Evolutionary conservation across 37 sponge, comb jelly and placozoan species (phyloP), one percentile per base, ranked within the genome.

Genomic region (Aplysina aerophoba): DNA sequence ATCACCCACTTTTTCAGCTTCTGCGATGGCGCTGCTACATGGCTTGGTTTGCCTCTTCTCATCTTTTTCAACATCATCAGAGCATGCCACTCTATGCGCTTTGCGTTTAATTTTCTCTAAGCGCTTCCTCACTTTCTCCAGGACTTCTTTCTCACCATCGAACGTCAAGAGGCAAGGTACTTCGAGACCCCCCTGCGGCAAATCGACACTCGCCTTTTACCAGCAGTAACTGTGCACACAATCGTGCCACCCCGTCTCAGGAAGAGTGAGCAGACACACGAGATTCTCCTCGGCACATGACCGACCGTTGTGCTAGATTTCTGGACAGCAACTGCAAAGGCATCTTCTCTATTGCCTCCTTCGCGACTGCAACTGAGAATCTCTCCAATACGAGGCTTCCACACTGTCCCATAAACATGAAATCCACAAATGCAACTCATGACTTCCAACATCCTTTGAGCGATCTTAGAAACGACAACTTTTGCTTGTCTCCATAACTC

Each of bases 111-210:
- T 65, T 16, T 65, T 30, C 27, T 16, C 22, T 19, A 73, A 31
- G 20, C 35, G 20, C 38, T 73, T 33, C 38, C 4, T 69, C 2
- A 72, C 50, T 27, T 71, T 44, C 28, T 69, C n/a, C 61, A 53
- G 15, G 20, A 31, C 21, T 24, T 40, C 60, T 72, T 84, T 58
- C 44, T 59, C 13, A 15, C 44, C 81, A 15, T 15, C 1, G 68
- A 87, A 87, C 53, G 4, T 14, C n/a, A 55, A 25, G 15, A 38
- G 1, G 14, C 72, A 87, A 22, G 81, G 87, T 25, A 87, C 2
- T 50, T 87, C 71, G 35, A 87, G 35, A 33, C 80, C 80, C 34
- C 87, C 87, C 31, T 86, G 87, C n/a, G 80, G 80, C 33, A 80
- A 64, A 63, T 79, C 81, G 11, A 33, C 41, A 27, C 33, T 44